Evolutionary conservation across 1,140 invertebrate species (phyloP), one percentile per base, ranked within the genome.

Genomic region (Lasioglossum albipes): DNA sequence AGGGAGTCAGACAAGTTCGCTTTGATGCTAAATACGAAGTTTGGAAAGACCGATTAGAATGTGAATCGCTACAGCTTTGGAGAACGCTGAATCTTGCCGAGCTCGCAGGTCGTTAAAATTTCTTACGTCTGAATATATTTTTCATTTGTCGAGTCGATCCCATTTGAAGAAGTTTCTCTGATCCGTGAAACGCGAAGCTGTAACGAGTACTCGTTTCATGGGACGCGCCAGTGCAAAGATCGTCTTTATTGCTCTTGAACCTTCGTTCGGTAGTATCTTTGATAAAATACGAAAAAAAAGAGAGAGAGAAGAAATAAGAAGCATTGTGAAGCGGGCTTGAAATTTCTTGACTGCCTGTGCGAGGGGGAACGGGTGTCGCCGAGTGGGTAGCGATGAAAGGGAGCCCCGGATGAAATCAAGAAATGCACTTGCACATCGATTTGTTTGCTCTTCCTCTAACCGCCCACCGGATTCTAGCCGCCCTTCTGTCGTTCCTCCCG

Each of bases 351-450:
- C 52, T 18, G 57, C 59, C 49, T 52, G 12, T 52, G 20, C 81
- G 68, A 80, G 54, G 41, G 59, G 72, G 65, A 82, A n/a, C 65
- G 64, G 64, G 79, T 66, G 69, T 81, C 70, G 77, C 74, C 42
- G 62, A 78, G 66, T 62, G 52, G 66, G 66, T 70, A 65, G 62
- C 74, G 75, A 87, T 81, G 68, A 80, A 82, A 88, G 84, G 69
- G 79, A 16, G 22, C 42, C 66, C 75, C 65, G 83, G 86, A 90
- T 88, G 89, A 91, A 90, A 91, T 89, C 87, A 87, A 89, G 87
- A 89, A 89, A 90, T 86, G 86, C 88, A 86, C 89, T 91, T 84
- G 89, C 88, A 87, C 87, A 88, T 91, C 90, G 90, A 91, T 91
- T 91, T 91, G 89, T 91, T 91, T 91, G 90, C 84, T 80, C 84